Percentiles rank a stretch among this genome's conserved stretches.
phyloP scores from a whole-genome alignment of 2,113 vertebrate genomes.

The Dromiciops gliroides region DNA sequence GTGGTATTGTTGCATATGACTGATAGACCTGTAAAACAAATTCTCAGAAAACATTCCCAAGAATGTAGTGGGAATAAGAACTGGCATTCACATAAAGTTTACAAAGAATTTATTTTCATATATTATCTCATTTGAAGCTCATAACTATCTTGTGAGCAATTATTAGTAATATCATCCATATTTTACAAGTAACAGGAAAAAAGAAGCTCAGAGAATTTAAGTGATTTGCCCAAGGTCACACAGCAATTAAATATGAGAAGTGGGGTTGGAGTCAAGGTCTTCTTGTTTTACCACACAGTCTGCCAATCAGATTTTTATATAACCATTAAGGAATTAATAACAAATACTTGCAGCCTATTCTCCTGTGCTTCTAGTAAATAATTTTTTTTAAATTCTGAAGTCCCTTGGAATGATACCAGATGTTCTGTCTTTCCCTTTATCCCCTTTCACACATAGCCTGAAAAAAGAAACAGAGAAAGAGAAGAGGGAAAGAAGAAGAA shows the following conservation, averaged over 20 bases:
- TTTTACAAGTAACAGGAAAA: not conserved
- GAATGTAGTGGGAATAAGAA: not conserved
- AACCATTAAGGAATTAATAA: not conserved
- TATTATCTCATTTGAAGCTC: not conserved
- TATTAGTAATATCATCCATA: not conserved
- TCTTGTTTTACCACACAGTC: not conserved
- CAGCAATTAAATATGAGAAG: not conserved
- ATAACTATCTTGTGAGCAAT: not conserved
- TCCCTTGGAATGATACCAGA: not conserved
- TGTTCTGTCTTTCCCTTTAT: not conserved
- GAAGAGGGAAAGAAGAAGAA: not conserved
- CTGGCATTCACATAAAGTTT: not conserved
- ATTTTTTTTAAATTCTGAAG: not conserved
- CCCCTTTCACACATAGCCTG: not conserved
- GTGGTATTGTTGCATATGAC: not conserved
- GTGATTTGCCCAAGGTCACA: not conserved
- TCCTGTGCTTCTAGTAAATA: not conserved
- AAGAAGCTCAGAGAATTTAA: not conserved
- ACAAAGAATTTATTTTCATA: not conserved
- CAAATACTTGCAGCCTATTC: not conserved
- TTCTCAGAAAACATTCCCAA: not conserved
- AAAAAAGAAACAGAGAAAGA: constrained; percentile 3
- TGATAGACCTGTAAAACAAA: not conserved
- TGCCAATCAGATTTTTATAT: not conserved
- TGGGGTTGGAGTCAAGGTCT: not conserved